These are phyloP conservation scores for Neogale vison DNA, from an alignment of 2,113 vertebrate genomes.

Conservation along the genomic window DNA sequence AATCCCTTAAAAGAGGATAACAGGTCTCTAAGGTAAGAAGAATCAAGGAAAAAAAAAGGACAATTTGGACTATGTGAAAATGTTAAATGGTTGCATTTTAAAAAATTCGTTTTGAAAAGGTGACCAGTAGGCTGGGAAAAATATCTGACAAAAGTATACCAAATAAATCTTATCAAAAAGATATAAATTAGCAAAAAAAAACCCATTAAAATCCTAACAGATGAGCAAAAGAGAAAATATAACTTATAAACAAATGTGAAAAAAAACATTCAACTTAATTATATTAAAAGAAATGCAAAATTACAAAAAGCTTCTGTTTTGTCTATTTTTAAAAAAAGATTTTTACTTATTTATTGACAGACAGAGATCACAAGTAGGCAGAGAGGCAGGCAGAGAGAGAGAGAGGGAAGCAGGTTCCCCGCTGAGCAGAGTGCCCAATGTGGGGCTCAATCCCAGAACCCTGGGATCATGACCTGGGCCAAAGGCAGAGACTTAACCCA, in stretches of 20 bases:
- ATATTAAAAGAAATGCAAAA: conserved; percentile 15
- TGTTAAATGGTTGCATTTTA: background rate
- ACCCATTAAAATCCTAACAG: background rate
- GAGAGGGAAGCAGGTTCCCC: too few species aligned
- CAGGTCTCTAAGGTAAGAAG: conserved; percentile 3
- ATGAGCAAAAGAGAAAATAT: background rate
- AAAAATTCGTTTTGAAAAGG: conserved; percentile 13
- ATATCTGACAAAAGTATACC: background rate
- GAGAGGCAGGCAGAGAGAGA: too few species aligned
- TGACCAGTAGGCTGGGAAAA: background rate
- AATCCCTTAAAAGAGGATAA: background rate
- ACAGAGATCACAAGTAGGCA: too few species aligned
- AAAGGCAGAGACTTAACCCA: too few species aligned
- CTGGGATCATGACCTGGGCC: too few species aligned
- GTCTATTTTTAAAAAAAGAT: background rate
- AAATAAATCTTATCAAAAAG: background rate
- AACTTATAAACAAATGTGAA: background rate
- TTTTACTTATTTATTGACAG: too few species aligned
- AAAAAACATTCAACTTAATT: background rate
- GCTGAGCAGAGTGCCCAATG: too few species aligned
- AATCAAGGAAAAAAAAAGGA: background rate
- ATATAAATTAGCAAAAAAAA: background rate
- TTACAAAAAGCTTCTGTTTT: background rate
- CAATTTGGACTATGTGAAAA: background rate
- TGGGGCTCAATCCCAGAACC: too few species aligned